Evolutionary conservation across 2,888 invertebrate species (phyloP), one percentile per base, ranked within the genome.

Genomic region (Luperina testacea): DNA sequence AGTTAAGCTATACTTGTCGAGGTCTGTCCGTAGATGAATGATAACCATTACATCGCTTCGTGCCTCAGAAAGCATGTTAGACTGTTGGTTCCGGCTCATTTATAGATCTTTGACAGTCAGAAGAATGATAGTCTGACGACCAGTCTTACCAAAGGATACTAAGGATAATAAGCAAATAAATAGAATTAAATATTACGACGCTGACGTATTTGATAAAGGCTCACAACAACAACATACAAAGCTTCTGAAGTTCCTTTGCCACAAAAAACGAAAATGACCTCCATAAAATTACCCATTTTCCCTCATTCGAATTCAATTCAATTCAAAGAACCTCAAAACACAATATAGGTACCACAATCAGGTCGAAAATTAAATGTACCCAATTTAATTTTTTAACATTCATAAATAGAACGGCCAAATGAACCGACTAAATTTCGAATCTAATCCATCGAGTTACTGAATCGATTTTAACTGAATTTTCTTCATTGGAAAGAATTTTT

Each of bases 401-500:
- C 69, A 42, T 74, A 64, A 84, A 76, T 84, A 64, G 81, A 76
- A 72, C n/a, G 61, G 51, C n/a, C 8, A 76, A 87, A 84, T 72
- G 87, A 77, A 84, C 57, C 77, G 63, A 84, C 27, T 69, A 27
- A 73, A 72, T 84, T 74, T 65, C 11, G 63, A 77, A 87, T 75
- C 75, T 87, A 80, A 87, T 85, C 87, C 64, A 65, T 72, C 53
- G 65, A 81, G 75, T 74, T 81, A 71, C 68, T 59, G 81, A 74
- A 81, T 84, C 85, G 77, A 77, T 87, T 81, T 84, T 85, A 84
- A 81, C 73, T 63, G 81, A 80, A 81, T 87, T 87, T 81, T 75
- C 70, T 74, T 71, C 70, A 74, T 77, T 84, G 57, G 69, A 70
- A 77, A 75, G 74, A 81, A 78, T 75, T 77, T 72, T 45, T 64